phyloP scores from a whole-genome alignment of 2,888 invertebrate species.

The Nesidiocoris tenuis region DNA sequence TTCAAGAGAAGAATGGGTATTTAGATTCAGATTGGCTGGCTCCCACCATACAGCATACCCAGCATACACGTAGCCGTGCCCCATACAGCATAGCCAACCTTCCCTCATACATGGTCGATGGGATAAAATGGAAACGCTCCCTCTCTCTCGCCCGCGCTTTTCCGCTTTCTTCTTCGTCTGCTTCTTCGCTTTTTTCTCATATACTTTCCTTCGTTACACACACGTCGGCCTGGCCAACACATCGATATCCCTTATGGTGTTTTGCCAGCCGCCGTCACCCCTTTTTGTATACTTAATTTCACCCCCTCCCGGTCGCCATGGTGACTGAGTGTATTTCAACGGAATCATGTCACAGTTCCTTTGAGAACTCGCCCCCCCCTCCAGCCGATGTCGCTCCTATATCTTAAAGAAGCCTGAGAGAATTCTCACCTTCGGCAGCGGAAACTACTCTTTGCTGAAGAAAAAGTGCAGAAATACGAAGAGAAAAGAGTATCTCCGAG shows the following conservation, averaged over 20 bases:
- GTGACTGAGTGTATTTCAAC: slow-evolving; percentile 34
- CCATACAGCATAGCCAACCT: slow-evolving; percentile 1
- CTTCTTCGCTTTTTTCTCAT: slow-evolving; percentile 19
- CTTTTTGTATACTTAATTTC: slow-evolving; percentile 39
- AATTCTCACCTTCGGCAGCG: not conserved
- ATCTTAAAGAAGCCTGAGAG: not conserved
- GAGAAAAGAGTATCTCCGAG: not conserved
- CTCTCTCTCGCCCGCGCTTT: not conserved
- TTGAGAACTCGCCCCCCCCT: slow-evolving; percentile 23
- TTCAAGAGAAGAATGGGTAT: slow-evolving; percentile 37
- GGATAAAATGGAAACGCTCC: slow-evolving; percentile 34
- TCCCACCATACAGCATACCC: too few species aligned
- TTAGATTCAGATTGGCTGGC: slow-evolving; percentile 37
- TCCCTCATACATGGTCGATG: slow-evolving; percentile 38
- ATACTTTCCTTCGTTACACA: slow-evolving; percentile 3
- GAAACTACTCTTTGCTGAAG: not conserved
- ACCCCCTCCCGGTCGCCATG: slow-evolving; percentile 25
- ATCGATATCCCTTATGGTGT: slow-evolving; percentile 37
- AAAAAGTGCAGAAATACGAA: not conserved
- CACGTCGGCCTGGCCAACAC: slow-evolving; percentile 7
- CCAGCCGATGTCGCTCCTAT: not conserved
- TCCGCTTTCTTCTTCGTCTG: slow-evolving; percentile 1
- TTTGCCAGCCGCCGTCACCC: slow-evolving; percentile 31
- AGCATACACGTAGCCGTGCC: not conserved
- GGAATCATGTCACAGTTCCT: slow-evolving; percentile 26